phyloP scores from a whole-genome alignment of 2,888 invertebrate species.

The Meliscaeva auricollis region DNA sequence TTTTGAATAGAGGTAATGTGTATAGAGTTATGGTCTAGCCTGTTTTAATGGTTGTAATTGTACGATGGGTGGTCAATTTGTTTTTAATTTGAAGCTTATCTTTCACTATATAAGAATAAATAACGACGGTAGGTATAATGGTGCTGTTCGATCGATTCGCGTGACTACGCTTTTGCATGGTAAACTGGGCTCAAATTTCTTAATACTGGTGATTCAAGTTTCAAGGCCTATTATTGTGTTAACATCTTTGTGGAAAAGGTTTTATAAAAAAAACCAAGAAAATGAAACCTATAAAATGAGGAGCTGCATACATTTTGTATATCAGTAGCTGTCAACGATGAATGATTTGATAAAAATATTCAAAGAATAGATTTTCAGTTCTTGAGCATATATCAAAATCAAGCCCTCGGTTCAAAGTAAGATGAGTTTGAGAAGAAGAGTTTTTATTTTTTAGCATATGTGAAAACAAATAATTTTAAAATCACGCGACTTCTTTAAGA shows the following conservation, averaged over 20 bases:
- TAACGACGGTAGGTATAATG: background rate
- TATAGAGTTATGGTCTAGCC: slow-evolving; percentile 6
- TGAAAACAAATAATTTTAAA: no score
- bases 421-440: no score
- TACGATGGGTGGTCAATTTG: slow-evolving; percentile 2
- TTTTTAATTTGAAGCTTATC: slow-evolving; percentile 1
- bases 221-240: slow-evolving; percentile 1
- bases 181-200: background rate
- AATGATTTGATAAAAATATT: no score
- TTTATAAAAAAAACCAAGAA: background rate
- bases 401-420: no score
- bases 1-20: no score
- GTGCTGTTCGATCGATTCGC: slow-evolving; percentile 9
- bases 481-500: no score
- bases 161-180: background rate
- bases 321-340: slow-evolving; percentile 15
- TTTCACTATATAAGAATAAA: background rate
- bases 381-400: no score
- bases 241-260: background rate
- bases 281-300: background rate
- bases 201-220: background rate
- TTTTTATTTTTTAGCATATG: no score
- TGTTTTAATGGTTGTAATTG: slow-evolving; percentile 3
- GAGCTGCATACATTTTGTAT: slow-evolving; percentile 3
- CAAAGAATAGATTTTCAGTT: no score